These are phyloP conservation scores for Ceryle rudis DNA, from an alignment of 2,797 vertebrate genomes.

Conservation along the genomic window DNA sequence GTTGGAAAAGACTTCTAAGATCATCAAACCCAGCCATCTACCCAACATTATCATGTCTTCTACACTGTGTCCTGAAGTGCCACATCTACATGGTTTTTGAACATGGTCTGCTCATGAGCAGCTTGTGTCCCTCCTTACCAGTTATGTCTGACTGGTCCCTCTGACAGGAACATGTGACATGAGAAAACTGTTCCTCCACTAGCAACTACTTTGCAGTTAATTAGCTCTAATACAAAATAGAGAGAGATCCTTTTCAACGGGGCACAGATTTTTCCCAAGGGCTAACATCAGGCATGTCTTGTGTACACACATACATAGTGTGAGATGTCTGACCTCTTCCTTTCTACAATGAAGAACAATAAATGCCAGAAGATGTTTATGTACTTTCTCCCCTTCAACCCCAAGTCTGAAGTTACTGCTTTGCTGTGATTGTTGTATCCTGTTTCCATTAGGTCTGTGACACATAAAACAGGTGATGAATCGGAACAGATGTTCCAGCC, in stretches of 20 bases:
- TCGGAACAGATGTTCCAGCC: neutral
- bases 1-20: no score
- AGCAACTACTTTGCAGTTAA: neutral
- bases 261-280: neutral
- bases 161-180: fast-evolving
- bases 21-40: no score
- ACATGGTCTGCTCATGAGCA: neutral
- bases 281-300: neutral
- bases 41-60: no score
- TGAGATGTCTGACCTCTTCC: neutral
- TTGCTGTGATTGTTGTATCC: neutral
- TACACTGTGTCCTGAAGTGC: no score
- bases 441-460: neutral
- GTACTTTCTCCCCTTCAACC: neutral
- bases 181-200: neutral
- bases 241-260: neutral
- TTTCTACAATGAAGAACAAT: neutral
- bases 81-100: no score
- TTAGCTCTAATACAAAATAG: neutral
- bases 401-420: neutral
- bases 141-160: neutral
- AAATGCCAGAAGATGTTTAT: neutral
- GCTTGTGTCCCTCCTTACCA: neutral
- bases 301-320: neutral
- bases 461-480: neutral